Conservation (phyloP, 2,888 invertebrate species). For the Zonitis immaculata region DNA sequence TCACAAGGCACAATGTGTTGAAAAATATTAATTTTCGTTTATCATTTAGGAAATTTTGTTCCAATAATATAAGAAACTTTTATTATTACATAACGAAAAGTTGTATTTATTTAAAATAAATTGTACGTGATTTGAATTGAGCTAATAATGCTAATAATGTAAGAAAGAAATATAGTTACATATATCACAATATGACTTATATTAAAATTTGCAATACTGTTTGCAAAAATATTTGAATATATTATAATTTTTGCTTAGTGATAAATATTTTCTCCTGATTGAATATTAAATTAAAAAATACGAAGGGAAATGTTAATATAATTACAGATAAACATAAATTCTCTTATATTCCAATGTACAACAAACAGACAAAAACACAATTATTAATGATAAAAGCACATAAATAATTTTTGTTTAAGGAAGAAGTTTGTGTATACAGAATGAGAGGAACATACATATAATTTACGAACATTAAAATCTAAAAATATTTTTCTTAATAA, state of each 20-base stretch:
- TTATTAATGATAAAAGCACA: conserved; percentile 12
- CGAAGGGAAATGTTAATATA: conserved; percentile 19
- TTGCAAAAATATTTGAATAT: conserved; percentile 4
- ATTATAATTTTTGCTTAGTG: conserved; percentile 28
- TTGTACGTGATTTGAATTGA: conserved; percentile 10
- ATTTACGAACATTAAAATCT: conserved; percentile 23
- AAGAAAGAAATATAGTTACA: conserved; percentile 4
- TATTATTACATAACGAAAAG: conserved; percentile 3
- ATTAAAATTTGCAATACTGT: conserved; percentile 5
- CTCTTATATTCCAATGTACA: conserved; percentile 5
- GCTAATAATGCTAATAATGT: conserved; percentile 4
- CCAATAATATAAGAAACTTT: conserved; percentile 11
- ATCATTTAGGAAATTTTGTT: conserved; percentile 19
- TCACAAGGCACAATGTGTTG: conserved; percentile 32
- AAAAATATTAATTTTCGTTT: conserved; percentile 13
- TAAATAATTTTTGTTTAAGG: conserved; percentile 13
- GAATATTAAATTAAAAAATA: background rate
- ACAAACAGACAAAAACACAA: conserved; percentile 13
- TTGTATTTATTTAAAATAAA: background rate
- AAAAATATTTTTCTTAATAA: conserved; percentile 22
- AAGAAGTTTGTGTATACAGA: conserved; percentile 22
- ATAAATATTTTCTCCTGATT: conserved; percentile 32
- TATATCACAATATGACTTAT: conserved; percentile 5
- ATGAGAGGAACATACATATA: conserved; percentile 24
- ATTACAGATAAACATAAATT: conserved; percentile 10